Evolutionary conservation across 2,888 invertebrate genomes (phyloP), one percentile per base, ranked within the genome.

Genomic region (Agrotis exclamationis): DNA sequence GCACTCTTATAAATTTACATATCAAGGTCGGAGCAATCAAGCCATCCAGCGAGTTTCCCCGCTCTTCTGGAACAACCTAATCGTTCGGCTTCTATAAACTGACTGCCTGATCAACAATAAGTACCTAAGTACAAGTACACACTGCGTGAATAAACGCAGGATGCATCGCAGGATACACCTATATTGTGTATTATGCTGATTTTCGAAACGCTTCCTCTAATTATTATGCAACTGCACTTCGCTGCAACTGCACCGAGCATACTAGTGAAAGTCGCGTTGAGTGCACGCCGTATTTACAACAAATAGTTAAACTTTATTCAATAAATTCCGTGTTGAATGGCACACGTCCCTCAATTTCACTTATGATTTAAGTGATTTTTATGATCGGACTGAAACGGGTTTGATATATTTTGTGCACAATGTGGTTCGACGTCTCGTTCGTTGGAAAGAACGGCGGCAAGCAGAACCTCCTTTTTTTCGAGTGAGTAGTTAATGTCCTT

Each of bases 151-250:
- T 84, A 79, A 77, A 79, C 77, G 63, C 79, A 92, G 94, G 93
- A 93, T 91, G 83, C 79, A 48, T 72, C 74, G 76, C 89, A 92
- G 92, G 92, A 93, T 89, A 88, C 84, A 69, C 87, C 74, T 76
- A 73, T 85, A 84, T 81, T 85, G 83, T 81, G 83, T 77, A 85
- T 86, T 85, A 86, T 87, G 85, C 87, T 85, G 80, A 88, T 92
- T 93, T 94, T 91, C 92, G 88, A 91, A 92, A 93, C 87, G 83
- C 85, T 92, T 94, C 94, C 94, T 89, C 84, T 85, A 88, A 91
- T 93, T 92, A 88, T 88, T 86, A 86, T 74, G 84, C 82, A 76
- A 77, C 73, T 80, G 81, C 86, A 87, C 81, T 24, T 16, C 60
- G 62, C 72, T 74, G 76, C 77, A 68, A 76, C 59, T 59, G 6